phyloP scores from a whole-genome alignment of 2,888 invertebrate genomes.

The Macrosiphum euphorbiae region DNA sequence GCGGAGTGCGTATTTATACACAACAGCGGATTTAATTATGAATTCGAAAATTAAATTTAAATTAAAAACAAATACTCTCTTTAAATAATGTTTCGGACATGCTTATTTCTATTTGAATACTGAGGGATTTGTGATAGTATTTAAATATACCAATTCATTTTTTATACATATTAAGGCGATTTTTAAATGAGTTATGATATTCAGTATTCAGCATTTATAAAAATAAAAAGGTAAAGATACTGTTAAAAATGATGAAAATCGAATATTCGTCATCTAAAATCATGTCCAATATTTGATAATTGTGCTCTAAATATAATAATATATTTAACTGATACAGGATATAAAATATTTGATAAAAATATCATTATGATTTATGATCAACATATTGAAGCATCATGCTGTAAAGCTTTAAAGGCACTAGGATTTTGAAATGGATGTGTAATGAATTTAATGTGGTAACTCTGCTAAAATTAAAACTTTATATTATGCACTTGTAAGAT shows the following conservation, averaged over 20 bases:
- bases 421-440: too few species aligned
- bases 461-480: too few species aligned
- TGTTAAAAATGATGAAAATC: too few species aligned
- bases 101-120: neutral
- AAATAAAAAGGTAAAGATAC: neutral
- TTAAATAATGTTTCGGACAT: neutral
- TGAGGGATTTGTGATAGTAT: neutral
- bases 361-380: too few species aligned
- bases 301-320: too few species aligned
- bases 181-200: neutral
- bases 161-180: neutral
- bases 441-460: too few species aligned
- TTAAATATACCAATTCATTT: neutral
- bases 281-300: too few species aligned
- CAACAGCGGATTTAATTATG: neutral
- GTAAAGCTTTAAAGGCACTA: too few species aligned
- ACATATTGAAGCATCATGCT: too few species aligned
- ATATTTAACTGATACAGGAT: too few species aligned
- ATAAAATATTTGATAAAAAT: too few species aligned
- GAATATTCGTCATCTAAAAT: too few species aligned
- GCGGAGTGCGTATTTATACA: neutral
- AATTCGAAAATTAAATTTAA: conserved; percentile 27
- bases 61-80: conserved; percentile 17
- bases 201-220: neutral
- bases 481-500: neutral